A percentile compares a stretch with the other conserved stretches of the same genome.
Evolutionary conservation across 2,888 invertebrate genomes (phyloP).

Genomic region (Nephrocerus scutellatus): DNA sequence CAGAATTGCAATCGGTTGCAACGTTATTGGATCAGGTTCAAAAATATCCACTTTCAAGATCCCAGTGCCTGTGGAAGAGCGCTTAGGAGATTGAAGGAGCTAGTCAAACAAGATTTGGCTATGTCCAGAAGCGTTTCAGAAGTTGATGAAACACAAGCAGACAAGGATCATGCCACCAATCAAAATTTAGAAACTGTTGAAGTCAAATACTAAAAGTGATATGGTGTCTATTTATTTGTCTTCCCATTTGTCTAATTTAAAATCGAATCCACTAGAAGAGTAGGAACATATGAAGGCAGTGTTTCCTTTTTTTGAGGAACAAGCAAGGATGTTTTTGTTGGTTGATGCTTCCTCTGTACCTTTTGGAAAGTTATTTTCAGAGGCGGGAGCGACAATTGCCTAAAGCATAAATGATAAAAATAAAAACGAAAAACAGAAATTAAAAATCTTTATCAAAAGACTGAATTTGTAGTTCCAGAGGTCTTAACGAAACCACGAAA

Average conservation of each 20-base stretch:
- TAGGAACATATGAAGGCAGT: not conserved
- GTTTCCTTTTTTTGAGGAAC: not conserved
- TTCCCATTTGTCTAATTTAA: not conserved
- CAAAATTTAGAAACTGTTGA: too few relatives aligned
- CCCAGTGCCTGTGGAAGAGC: too few relatives aligned
- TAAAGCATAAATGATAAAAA: not conserved
- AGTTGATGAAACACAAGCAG: too few relatives aligned
- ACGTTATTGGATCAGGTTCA: too few relatives aligned
- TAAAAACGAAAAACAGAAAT: not conserved
- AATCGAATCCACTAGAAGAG: not conserved
- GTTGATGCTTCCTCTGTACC: not conserved
- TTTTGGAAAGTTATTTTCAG: not conserved
- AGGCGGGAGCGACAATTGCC: not conserved
- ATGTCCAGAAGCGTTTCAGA: too few relatives aligned
- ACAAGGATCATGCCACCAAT: too few relatives aligned
- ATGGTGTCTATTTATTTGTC: not conserved
- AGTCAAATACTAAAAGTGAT: not conserved
- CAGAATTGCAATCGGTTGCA: too few relatives aligned
- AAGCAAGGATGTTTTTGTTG: not conserved
- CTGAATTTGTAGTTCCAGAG: too few relatives aligned
- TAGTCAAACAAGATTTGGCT: too few relatives aligned
- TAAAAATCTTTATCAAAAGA: not conserved
- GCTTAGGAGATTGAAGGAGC: too few relatives aligned
- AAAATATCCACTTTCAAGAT: too few relatives aligned
- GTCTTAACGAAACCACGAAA: too few relatives aligned